Evolutionary conservation across 2,888 invertebrate genomes (phyloP).

Genomic region (Corythucha ciliata): DNA sequence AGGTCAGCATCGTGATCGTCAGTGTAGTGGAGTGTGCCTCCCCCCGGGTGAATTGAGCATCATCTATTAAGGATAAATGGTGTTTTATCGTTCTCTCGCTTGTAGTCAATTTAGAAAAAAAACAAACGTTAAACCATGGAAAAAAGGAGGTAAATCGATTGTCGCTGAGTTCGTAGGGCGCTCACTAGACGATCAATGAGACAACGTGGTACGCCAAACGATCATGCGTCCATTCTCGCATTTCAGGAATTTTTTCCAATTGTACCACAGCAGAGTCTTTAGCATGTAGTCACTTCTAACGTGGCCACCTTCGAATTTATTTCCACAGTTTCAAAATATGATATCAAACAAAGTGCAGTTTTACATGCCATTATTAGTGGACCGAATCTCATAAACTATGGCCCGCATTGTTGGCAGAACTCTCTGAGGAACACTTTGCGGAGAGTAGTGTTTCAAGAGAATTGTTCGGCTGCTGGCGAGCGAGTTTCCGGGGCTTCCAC

Average conservation of each 20-base stretch:
- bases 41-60: conserved; percentile 38
- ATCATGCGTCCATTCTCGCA: conserved; percentile 45
- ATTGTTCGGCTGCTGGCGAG: conserved; percentile 48
- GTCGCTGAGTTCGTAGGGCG: conserved; percentile 44
- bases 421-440: conserved; percentile 38
- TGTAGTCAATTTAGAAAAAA: too few relatives aligned
- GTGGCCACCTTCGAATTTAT: conserved; percentile 40
- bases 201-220: conserved; percentile 46
- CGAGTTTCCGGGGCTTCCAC: conserved; percentile 51
- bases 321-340: too few relatives aligned
- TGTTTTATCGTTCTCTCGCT: too few relatives aligned
- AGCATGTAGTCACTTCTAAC: conserved; percentile 46
- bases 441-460: conserved; percentile 41
- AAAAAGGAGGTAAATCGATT: conserved; percentile 49
- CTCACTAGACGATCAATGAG: conserved; percentile 45
- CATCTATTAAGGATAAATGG: too few relatives aligned
- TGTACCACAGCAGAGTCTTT: conserved; percentile 42
- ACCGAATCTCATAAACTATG: conserved; percentile 31
- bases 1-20: conserved; percentile 45
- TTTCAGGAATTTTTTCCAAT: conserved; percentile 25
- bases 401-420: conserved; percentile 36
- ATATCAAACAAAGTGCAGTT: too few relatives aligned
- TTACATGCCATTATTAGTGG: conserved; percentile 28
- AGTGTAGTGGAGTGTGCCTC: conserved; percentile 34
- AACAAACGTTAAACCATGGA: conserved; percentile 42